Evolutionary conservation across 2,888 invertebrate species (phyloP), one percentile per base, ranked within the genome.

Genomic region (Coelinius sp.): DNA sequence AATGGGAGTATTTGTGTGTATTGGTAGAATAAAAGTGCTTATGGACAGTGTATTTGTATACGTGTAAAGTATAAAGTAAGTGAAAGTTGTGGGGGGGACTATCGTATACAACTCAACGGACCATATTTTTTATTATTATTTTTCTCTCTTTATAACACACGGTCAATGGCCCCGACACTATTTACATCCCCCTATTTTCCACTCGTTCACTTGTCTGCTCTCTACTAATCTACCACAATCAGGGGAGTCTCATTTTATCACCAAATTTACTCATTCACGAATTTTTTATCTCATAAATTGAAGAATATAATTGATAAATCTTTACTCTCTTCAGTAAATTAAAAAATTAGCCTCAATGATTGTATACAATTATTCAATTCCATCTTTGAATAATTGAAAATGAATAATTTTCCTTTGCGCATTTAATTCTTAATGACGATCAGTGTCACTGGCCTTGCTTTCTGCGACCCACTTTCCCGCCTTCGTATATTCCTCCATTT

Each of bases 401-500:
- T n/a, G 5, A 35, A 49, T 27, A 46, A 25, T 65, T 44, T 46
- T 31, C 46, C 10, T 62, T 38, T 44, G 35, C 10, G 44, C 59
- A 46, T 67, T 59, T 69, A 14, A 17, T 59, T 35, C 24, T 52
- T 12, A 8, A 53, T 27, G 20, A 31, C 20, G 53, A 14, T 24
- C 83, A 86, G 86, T 86, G 87, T 87, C 85, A 87, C 85, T 87
- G 86, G 86, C 86, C 87, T 87, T 87, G 85, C 87, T 87, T 87
- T 87, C 86, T 86, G 87, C 85, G 87, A 86, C 87, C 87, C 80
- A 87, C 87, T 86, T 87, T 86, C 85, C 80, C 83, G 74, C 38
- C 63, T 56, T 25, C 41, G 38, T 53, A 44, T 44, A 66, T 46
- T 53, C 25, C 44, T 31, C 46, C 27, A 35, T 64, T 70, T 70